Evolutionary conservation across 2,797 vertebrate genomes (phyloP), one percentile per base, ranked within the genome.

Genomic region (Todus mexicanus): DNA sequence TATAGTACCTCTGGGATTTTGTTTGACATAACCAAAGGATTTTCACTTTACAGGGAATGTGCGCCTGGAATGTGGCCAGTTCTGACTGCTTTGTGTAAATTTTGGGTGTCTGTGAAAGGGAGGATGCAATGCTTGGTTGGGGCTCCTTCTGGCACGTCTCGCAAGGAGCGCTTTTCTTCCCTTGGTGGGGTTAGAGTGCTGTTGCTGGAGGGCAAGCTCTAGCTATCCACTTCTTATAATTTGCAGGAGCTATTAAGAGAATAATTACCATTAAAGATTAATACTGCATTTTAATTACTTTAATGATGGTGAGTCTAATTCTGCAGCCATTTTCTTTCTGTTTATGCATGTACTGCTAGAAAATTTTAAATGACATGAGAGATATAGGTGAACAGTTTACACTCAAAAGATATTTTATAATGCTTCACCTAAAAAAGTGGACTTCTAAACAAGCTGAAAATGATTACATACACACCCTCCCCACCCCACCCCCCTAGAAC

Each of bases 11-110:
- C 73, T 51, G 79, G 79, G 83, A 89, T 86, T 92, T 86, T 92
- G 75, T 93, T 53, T 86, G 22, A 93, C 87, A 73, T 73, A 84
- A 75, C 35, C 21, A 70, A 91, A 86, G 66, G 54, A 70, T 93
- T 93, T 94, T 78, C 90, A 73, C 76, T 91, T 88, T 75, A 50
- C 47, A 63, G 85, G 47, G 82, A 86, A 85, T 59, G 70, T 27
- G 78, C 89, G 59, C 21, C 59, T 75, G 91, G 76, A 88, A 60
- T 11, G 64, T 91, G 64, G 74, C 80, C 84, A 82, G 85, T 66
- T 92, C 38, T 74, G 91, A 68, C 35, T 4, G 0, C 60, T 81
- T 84, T 87, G 64, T 79, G 70, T 82, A 61, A 78, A 76, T 84
- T 53, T 47, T 50, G 85, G 73, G 54, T 76, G 57, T 71, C 60